These are phyloP conservation scores for Luffia ferchaultella DNA, from an alignment of 2,888 invertebrate species.

Conservation along the genomic window DNA sequence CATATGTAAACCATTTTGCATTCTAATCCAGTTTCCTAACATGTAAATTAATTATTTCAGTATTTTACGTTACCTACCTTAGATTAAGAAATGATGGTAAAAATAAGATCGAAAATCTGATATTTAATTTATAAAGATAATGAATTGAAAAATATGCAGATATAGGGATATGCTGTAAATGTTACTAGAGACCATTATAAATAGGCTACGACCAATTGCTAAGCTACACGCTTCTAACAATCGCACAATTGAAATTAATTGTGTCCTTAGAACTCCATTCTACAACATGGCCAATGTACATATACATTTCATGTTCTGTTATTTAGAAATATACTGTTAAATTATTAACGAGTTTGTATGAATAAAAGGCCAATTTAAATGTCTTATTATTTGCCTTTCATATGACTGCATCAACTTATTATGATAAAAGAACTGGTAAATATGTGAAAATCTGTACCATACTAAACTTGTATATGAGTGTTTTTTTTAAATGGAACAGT, in stretches of 20 bases:
- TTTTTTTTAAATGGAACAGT: no score
- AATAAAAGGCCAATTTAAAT: neutral
- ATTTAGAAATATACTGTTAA: neutral
- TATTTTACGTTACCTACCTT: no score
- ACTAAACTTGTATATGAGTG: no score
- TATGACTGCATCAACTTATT: neutral
- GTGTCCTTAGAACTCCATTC: conserved; percentile 19
- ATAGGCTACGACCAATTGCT: conserved; percentile 27
- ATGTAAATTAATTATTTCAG: no score
- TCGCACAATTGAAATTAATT: conserved; percentile 43
- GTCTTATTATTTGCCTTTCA: neutral
- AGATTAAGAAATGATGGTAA: no score
- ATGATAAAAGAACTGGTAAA: neutral
- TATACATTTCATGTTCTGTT: neutral
- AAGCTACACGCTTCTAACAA: conserved; percentile 14
- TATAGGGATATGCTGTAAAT: no score
- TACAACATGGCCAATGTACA: neutral
- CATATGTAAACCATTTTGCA: no score
- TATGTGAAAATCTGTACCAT: no score
- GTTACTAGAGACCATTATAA: conserved; percentile 12
- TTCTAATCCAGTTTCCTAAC: no score
- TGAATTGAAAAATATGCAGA: no score
- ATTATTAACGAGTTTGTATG: neutral
- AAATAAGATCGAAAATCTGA: no score
- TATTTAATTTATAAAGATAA: no score